Evolutionary conservation across 2,797 vertebrate species (phyloP).

Genomic region (Zalophus californianus): DNA sequence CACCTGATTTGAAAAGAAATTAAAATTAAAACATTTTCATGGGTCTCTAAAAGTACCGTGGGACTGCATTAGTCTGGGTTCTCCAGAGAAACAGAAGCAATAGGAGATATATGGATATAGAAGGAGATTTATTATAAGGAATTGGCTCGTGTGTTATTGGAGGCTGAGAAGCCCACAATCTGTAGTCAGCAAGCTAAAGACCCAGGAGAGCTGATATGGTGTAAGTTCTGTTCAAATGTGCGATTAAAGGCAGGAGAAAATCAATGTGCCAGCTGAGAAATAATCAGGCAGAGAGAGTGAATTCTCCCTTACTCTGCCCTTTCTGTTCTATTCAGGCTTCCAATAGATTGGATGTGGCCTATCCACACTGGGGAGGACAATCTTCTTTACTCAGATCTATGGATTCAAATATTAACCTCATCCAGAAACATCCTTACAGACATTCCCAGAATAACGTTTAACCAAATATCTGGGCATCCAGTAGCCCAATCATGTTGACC

Average conservation of each 20-base stretch:
- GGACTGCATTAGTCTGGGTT: neutral
- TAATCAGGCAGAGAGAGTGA: neutral
- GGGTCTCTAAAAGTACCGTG: neutral
- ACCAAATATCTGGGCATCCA: neutral
- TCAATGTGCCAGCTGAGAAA: neutral
- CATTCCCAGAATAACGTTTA: neutral
- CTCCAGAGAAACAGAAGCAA: conserved; percentile 4
- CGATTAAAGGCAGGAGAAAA: neutral
- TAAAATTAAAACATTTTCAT: neutral
- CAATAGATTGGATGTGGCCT: neutral
- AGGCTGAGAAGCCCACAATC: neutral
- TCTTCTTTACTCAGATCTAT: neutral
- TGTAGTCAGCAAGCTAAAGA: neutral
- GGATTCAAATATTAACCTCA: neutral
- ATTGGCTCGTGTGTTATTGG: neutral
- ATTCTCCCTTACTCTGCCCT: neutral
- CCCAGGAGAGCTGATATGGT: neutral
- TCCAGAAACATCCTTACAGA: neutral
- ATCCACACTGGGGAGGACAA: neutral
- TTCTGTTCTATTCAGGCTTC: neutral
- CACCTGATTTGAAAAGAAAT: conserved; percentile 8
- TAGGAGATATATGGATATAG: neutral
- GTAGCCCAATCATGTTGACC: neutral
- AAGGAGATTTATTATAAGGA: neutral
- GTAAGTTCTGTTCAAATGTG: neutral